These are phyloP conservation scores for Pomatorhinus ruficollis DNA, from an alignment of 2,113 vertebrate species.

Conservation along the genomic window DNA sequence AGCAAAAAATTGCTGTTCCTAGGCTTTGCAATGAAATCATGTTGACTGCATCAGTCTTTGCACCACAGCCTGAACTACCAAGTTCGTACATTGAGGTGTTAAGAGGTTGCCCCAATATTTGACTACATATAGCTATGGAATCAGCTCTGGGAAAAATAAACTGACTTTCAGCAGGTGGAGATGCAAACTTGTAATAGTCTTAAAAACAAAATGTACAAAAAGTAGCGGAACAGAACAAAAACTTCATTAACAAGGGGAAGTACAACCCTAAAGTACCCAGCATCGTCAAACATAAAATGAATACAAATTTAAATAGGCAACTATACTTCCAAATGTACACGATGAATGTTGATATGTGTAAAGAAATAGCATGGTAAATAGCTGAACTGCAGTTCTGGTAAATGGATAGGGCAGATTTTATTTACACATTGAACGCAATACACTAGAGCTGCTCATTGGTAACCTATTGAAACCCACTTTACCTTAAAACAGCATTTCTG, in stretches of 20 bases:
- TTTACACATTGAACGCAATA: constrained; percentile 74
- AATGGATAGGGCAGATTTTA: constrained; percentile 65
- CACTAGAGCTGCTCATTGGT: constrained; percentile 43
- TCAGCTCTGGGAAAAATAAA: constrained; percentile 64
- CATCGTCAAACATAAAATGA: constrained; percentile 62
- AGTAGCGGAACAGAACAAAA: constrained; percentile 63
- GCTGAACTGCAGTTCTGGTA: constrained; percentile 59
- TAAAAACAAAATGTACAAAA: constrained; percentile 74
- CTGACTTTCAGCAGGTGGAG: constrained; percentile 59
- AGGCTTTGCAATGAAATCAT: constrained; percentile 71
- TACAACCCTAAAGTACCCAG: constrained; percentile 73
- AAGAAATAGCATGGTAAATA: constrained; percentile 64
- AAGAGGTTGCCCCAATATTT: constrained; percentile 56
- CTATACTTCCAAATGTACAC: constrained; percentile 69
- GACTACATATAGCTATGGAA: constrained; percentile 71
- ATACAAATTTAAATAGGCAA: constrained; percentile 71
- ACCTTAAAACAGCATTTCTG: constrained; percentile 59
- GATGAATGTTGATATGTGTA: constrained; percentile 60
- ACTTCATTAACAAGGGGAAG: constrained; percentile 69
- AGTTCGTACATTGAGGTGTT: constrained; percentile 62
- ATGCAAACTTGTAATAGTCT: constrained; percentile 66
- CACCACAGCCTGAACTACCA: constrained; percentile 61
- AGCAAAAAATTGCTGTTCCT: constrained; percentile 68
- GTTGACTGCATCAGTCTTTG: constrained; percentile 60
- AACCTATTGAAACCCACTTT: constrained; percentile 60